Base-by-base conservation (phyloP, 2,888 invertebrate species). In the Athalia cordata region DNA sequence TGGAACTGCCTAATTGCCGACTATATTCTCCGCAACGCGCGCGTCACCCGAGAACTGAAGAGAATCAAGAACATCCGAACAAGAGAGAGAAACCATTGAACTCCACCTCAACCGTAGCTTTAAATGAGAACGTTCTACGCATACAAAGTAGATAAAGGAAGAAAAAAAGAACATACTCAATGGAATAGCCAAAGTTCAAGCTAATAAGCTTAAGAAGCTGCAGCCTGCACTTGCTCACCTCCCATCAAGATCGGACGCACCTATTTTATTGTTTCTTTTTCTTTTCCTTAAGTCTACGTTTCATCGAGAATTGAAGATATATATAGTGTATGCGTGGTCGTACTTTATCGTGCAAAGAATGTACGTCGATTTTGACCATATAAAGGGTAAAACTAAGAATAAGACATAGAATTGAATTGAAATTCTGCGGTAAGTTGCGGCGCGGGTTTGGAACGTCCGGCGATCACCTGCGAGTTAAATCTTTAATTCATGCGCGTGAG, bases 1-100 rank as follows among this genome's bases (percentile, higher is more conserved):
- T 80, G 84, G 81, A 83, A 81, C 84, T 82, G 83, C 85, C 87
- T 88, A 89, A 89, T 87, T 87, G 87, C 87, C 84, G 85, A 83
- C 87, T 84, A 86, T 84, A 80, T 79, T 6, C 47, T 64, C 64
- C 8, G 52, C 52, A 52, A 9, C 52, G 11, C 8, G 8, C 11
- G 52, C 52, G 11, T 52, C 52, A 52, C 52, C 11, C 52, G 11
- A 52, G 52, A 52, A 52, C 52, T 52, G 7, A 52, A 52, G 8
- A 9, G 52, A 52, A 52, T 11, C 11, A 52, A 52, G 52, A 11
- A 67, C 47, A n/a, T 13, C 15, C 49, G 45, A 50, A n/a, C 49
- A n/a, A n/a, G n/a, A 66, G 7, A 67, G 50, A 50, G 15, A 15
- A 55, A 68, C 50, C 68, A 57, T 45, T 8, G 72, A 59, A 59